A percentile compares a stretch with the other conserved stretches of the same genome.
These are phyloP conservation scores for Acipenser oxyrinchus DNA, from an alignment of 2,797 vertebrate species.

Conservation along the genomic window DNA sequence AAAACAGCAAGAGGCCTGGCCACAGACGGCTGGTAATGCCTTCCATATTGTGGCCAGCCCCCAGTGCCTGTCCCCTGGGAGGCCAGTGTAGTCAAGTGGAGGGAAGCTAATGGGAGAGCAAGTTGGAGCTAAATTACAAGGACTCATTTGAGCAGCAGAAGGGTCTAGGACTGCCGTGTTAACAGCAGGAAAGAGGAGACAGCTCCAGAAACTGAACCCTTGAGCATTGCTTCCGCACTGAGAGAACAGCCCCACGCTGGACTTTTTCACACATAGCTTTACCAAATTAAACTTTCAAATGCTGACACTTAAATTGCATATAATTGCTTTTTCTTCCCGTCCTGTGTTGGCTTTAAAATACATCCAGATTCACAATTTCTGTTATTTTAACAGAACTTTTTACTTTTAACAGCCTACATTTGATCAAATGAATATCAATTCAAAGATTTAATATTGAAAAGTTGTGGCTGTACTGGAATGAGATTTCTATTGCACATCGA, in stretches of 20 bases:
- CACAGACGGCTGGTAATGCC: constrained; percentile 6
- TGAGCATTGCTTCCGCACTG: neutral
- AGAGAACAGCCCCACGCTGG: too few relatives aligned
- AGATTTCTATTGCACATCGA: too few relatives aligned
- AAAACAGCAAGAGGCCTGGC: constrained; percentile 3
- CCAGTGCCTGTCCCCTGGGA: neutral
- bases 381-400: too few relatives aligned
- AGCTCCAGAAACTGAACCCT: neutral
- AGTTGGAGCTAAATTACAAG: neutral
- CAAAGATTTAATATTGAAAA: too few relatives aligned
- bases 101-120: neutral
- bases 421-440: too few relatives aligned
- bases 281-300: neutral
- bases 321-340: neutral
- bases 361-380: neutral
- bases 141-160: neutral
- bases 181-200: neutral
- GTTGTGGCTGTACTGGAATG: too few relatives aligned
- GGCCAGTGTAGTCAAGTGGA: neutral
- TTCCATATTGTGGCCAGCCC: constrained; percentile 19
- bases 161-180: neutral
- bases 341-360: neutral
- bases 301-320: neutral
- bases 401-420: too few relatives aligned
- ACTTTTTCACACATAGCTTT: too few relatives aligned